These are phyloP conservation scores for Baryphthengus martii DNA, from an alignment of 2,113 vertebrate genomes.

Conservation along the genomic window DNA sequence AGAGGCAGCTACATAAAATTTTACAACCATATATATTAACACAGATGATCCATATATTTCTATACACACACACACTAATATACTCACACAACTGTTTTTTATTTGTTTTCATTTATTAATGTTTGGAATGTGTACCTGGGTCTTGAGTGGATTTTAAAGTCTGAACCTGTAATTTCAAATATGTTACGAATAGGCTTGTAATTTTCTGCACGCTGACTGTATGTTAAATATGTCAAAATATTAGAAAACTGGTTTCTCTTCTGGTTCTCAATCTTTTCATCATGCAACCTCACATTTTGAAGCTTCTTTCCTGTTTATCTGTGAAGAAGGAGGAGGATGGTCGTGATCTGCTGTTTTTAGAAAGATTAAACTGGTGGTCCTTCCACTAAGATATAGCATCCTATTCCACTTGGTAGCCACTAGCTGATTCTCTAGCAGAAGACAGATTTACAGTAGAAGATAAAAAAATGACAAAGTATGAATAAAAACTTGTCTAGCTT, in stretches of 20 bases:
- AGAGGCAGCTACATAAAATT: neutral
- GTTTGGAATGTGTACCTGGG: neutral
- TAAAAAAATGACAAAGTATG: neutral
- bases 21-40: neutral
- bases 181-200: neutral
- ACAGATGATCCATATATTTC: neutral
- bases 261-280: neutral
- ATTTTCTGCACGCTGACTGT: neutral
- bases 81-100: neutral
- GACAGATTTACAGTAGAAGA: neutral
- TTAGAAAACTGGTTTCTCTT: neutral
- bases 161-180: neutral
- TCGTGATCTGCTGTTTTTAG: neutral
- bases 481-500: neutral
- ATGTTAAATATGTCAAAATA: neutral
- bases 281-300: neutral
- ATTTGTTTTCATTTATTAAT: neutral
- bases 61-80: fast-evolving
- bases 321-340: neutral
- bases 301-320: neutral
- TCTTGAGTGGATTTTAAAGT: neutral
- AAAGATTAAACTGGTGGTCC: neutral
- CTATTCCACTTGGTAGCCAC: neutral
- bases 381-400: neutral
- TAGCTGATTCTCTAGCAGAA: neutral